Percentiles rank a stretch among this genome's conserved stretches.
These are phyloP conservation scores for Morone saxatilis DNA, from an alignment of 2,113 vertebrate species.

Conservation along the genomic window DNA sequence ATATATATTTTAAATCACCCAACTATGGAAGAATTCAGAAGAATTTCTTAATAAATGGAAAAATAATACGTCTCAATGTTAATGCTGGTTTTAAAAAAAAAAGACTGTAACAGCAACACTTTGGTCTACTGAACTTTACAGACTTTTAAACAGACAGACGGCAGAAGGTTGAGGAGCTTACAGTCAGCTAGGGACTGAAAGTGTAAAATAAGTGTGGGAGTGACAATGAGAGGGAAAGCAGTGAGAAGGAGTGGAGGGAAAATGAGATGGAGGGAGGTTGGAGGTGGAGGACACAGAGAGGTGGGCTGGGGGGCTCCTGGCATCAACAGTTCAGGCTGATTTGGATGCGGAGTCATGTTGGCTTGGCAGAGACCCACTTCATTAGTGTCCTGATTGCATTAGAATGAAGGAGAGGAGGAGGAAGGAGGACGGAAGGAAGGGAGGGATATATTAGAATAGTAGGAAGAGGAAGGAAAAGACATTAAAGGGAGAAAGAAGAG, in stretches of 20 bases:
- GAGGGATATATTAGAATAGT: background rate
- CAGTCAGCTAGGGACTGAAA: background rate
- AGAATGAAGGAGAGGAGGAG: slow-evolving; percentile 46
- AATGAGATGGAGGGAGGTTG: background rate
- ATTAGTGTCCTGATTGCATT: slow-evolving; percentile 77
- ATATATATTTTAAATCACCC: too few species aligned
- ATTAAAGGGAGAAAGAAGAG: background rate
- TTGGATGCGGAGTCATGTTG: slow-evolving; percentile 73
- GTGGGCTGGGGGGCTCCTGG: slow-evolving; percentile 59
- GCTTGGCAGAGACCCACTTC: slow-evolving; percentile 73
- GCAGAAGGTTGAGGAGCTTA: too few species aligned
- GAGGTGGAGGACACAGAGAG: slow-evolving; percentile 22
- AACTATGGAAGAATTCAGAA: background rate
- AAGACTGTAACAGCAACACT: too few species aligned
- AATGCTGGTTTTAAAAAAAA: background rate
- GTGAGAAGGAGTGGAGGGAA: background rate
- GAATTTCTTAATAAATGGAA: background rate
- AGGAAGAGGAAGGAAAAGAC: slow-evolving; percentile 5
- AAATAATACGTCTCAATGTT: background rate
- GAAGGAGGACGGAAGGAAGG: background rate
- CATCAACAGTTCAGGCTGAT: slow-evolving; percentile 58
- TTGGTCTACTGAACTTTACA: background rate
- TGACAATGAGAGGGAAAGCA: background rate
- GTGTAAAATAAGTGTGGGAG: slow-evolving; percentile 5
- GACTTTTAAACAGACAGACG: background rate